Percentiles rank a stretch among this genome's conserved stretches.
Conservation (phyloP, 2,113 vertebrate genomes). For the Barnardius zonarius region DNA sequence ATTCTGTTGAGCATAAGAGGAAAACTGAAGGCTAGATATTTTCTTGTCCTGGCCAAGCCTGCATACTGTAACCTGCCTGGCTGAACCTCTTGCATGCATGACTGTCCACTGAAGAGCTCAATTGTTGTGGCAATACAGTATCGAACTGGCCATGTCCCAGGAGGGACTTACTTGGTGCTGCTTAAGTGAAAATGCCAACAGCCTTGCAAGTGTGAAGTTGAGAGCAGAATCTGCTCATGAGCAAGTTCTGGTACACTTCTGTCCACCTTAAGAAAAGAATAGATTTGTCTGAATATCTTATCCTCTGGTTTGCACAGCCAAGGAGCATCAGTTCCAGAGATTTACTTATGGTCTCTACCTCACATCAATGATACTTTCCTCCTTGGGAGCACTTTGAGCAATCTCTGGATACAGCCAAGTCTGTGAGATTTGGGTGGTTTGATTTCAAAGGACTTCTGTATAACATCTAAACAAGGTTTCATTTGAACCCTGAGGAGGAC, state of each 20-base stretch:
- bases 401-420: neutral
- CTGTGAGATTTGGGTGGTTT: neutral
- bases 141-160: neutral
- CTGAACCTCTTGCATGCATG: neutral
- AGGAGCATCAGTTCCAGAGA: neutral
- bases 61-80: fast-evolving
- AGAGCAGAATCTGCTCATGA: neutral
- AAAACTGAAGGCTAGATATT: neutral
- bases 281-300: neutral
- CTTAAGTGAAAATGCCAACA: neutral
- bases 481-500: neutral
- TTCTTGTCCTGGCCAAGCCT: neutral
- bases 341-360: neutral
- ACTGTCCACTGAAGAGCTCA: neutral
- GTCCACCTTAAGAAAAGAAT: neutral
- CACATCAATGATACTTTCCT: neutral
- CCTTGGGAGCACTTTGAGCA: neutral
- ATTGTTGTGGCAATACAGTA: neutral
- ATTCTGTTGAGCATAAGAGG: neutral
- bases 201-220: neutral
- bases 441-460: neutral
- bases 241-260: neutral
- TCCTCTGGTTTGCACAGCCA: neutral
- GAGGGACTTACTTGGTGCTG: neutral
- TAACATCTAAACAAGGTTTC: neutral